phyloP scores from a whole-genome alignment of 2,888 invertebrate genomes.

The Megastigmus dorsalis region DNA sequence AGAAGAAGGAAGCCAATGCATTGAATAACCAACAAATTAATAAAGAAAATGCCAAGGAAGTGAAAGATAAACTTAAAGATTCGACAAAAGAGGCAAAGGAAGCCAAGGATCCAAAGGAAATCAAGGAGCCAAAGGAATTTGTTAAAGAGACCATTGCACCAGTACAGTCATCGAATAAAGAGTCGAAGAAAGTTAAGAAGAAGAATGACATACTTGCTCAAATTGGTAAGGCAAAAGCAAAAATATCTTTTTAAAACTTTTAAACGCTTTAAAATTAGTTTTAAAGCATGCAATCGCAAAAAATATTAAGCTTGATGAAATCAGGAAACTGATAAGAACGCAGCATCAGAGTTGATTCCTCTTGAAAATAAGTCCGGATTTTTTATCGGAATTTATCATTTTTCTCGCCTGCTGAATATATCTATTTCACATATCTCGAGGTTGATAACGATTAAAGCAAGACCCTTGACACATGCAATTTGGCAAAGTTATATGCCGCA shows the following conservation, averaged over 20 bases:
- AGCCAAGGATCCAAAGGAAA: constrained; percentile 63
- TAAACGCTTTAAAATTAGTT: no score
- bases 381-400: constrained; percentile 39
- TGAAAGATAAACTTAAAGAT: constrained; percentile 58
- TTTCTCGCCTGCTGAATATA: constrained; percentile 15
- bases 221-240: constrained; percentile 75
- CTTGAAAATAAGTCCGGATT: constrained; percentile 46
- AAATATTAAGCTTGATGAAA: no score
- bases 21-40: constrained; percentile 23
- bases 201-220: constrained; percentile 78
- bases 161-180: constrained; percentile 63
- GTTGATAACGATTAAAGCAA: constrained; percentile 10
- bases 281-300: no score
- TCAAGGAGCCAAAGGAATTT: constrained; percentile 63
- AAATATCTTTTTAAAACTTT: no score
- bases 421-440: constrained; percentile 13
- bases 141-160: constrained; percentile 58
- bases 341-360: neutral
- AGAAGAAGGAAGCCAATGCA: constrained; percentile 60
- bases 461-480: constrained; percentile 41
- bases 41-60: constrained; percentile 41
- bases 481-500: neutral
- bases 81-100: constrained; percentile 58
- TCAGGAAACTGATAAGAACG: constrained; percentile 23
- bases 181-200: constrained; percentile 77